Base-by-base conservation (phyloP, 2,888 invertebrate species). In the Heteromyza rotundicornis region DNA sequence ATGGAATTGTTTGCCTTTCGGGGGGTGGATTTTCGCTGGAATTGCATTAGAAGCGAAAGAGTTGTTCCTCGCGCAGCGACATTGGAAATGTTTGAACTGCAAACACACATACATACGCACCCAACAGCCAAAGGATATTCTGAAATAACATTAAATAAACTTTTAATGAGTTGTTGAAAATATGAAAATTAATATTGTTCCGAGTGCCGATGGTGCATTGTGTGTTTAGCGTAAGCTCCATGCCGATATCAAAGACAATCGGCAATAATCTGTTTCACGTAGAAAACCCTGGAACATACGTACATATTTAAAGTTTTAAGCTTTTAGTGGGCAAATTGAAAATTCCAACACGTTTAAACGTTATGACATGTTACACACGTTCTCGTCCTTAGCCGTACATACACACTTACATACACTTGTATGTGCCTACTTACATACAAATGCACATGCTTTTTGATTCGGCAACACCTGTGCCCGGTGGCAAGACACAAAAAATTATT, bases 321-420 rank as follows among this genome's bases (percentile, higher is more conserved):
- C 5, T 27, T 27, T 27, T 27, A 5, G 27, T 3, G 40, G 3
- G 40, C 40, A 47, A 40, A 68, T 71, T 73, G 60, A 66, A 69
- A 75, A 75, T 71, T 75, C 69, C 64, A 63, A 68, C 77, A 77
- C 77, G 77, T 77, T 77, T 77, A 72, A 77, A 71, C 77, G 77
- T 77, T 77, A 77, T 77, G 77, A 77, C 77, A 76, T 75, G 73
- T 75, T 67, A 68, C 69, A 75, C 68, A 75, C 74, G 72, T 74
- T 73, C 71, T 67, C 24, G 36, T 32, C 5, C 23, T 24, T 14
- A 22, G 32, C 22, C 50, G 24, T 40, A 14, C 14, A n/a, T n/a
- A n/a, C n/a, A n/a, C n/a, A n/a, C n/a, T n/a, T n/a, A n/a, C n/a
- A n/a, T n/a, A n/a, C n/a, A n/a, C n/a, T n/a, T n/a, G n/a, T n/a